Evolutionary conservation across 2,113 vertebrate species (phyloP).

Genomic region (Megaleporinus macrocephalus): DNA sequence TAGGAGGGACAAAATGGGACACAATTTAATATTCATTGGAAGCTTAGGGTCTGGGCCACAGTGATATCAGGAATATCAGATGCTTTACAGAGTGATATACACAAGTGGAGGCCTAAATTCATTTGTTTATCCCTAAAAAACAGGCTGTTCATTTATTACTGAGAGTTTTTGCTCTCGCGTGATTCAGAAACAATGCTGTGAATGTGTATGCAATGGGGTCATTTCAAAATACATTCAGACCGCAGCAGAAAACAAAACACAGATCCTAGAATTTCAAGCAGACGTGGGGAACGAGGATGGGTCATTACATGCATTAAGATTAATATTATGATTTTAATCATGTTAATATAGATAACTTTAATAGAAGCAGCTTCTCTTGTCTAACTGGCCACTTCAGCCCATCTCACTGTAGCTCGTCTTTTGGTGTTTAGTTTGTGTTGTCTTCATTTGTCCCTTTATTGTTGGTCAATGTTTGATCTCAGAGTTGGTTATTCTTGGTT

Average conservation of each 20-base stretch:
- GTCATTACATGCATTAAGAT: not conserved
- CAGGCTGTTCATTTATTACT: not conserved
- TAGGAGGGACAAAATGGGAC: conserved; percentile 36
- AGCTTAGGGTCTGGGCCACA: conserved; percentile 26
- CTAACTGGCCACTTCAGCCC: too few species aligned
- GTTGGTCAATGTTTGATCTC: too few species aligned
- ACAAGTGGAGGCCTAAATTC: conserved; percentile 17
- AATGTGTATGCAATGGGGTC: not conserved
- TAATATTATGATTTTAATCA: not conserved
- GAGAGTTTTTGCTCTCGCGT: not conserved
- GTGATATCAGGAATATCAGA: conserved; percentile 36
- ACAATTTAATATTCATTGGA: conserved; percentile 54
- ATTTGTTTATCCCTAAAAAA: conserved; percentile 37
- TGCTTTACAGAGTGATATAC: conserved; percentile 35
- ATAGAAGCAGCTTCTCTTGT: too few species aligned
- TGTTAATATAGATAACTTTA: too few species aligned
- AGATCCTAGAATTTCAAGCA: not conserved
- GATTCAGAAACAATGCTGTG: not conserved
- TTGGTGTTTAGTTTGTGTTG: too few species aligned
- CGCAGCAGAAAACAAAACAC: not conserved
- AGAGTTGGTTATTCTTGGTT: too few species aligned
- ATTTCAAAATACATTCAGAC: not conserved
- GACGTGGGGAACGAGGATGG: not conserved
- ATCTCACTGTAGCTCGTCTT: too few species aligned
- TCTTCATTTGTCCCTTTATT: too few species aligned